Evolutionary conservation across 2,888 invertebrate species (phyloP), one percentile per base, ranked within the genome.

Genomic region (Drosophila seclusa): DNA sequence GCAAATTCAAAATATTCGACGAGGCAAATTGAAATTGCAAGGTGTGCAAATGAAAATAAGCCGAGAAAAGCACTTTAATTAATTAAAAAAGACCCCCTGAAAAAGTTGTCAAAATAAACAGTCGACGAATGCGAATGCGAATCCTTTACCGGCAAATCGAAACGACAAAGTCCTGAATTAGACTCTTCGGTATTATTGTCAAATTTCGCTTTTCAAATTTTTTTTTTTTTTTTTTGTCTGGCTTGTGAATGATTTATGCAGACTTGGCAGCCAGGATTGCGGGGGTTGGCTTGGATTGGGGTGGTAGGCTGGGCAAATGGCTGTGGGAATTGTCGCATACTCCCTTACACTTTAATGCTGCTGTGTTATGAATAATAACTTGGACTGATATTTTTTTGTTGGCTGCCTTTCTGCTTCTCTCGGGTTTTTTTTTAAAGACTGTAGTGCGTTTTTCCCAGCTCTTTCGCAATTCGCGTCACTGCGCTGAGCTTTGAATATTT

Each of bases 311-410:
- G 75, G 80, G 71, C 71, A 83, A 89, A 88, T 90, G 90, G 83
- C 83, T 82, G 82, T 88, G 87, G 90, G 89, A 86, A 90, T 83
- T 89, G 90, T 87, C 87, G 90, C 87, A 90, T 77, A 80, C 89
- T 85, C 84, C 89, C 79, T 78, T 81, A 86, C 82, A 83, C 87
- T 88, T 84, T 88, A 86, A 87, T 88, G 88, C 90, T 88, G 83
- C 84, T 90, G 90, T 84, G 91, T 91, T 91, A 91, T 92, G 92
- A 91, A 92, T 91, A 92, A 91, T 91, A 91, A 91, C 92, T 89
- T 83, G 81, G 81, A 83, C 85, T 81, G 71, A 69, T 81, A 79
- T 85, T 76, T 71, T 71, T 62, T 72, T 73, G 64, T 66, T 57
- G 55, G 55, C 69, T 67, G 52, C 45, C 24, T 52, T 65, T 63